A percentile compares a stretch with the other conserved stretches of the same genome.
phyloP scores from a whole-genome alignment of 2,113 vertebrate species.

The Tonatia bakeri region DNA sequence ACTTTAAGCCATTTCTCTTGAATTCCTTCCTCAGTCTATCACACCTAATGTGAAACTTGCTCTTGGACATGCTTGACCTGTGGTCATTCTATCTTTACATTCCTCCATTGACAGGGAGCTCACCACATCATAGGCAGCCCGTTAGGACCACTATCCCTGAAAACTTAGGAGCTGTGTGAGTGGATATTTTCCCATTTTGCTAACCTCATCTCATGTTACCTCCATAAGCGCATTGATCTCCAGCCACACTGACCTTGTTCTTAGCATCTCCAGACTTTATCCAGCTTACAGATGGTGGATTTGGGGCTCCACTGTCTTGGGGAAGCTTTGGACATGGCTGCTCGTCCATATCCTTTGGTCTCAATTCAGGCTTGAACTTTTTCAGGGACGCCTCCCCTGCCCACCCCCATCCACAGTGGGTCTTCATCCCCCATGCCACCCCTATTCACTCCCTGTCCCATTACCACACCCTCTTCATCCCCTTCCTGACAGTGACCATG shows the following conservation, averaged over 20 bases:
- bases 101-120: fast-evolving
- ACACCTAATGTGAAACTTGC: fast-evolving
- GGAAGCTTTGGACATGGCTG: fast-evolving
- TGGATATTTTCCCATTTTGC: not conserved
- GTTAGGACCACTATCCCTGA: fast-evolving
- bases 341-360: not conserved
- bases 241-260: fast-evolving
- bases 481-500: fast-evolving
- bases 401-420: no score
- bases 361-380: not conserved
- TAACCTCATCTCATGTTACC: fast-evolving
- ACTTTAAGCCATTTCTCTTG: not conserved
- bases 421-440: not conserved
- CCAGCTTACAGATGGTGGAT: not conserved
- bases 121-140: fast-evolving
- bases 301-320: not conserved
- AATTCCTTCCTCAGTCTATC: not conserved
- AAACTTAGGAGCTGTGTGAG: fast-evolving
- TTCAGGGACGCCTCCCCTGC: not conserved
- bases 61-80: fast-evolving
- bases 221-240: fast-evolving
- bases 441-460: not conserved
- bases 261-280: fast-evolving
- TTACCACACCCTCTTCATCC: no score
- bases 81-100: not conserved